A percentile compares a stretch with the other conserved stretches of the same genome.
Conservation (phyloP, 2,888 invertebrate species). For the Nomada fucata region DNA sequence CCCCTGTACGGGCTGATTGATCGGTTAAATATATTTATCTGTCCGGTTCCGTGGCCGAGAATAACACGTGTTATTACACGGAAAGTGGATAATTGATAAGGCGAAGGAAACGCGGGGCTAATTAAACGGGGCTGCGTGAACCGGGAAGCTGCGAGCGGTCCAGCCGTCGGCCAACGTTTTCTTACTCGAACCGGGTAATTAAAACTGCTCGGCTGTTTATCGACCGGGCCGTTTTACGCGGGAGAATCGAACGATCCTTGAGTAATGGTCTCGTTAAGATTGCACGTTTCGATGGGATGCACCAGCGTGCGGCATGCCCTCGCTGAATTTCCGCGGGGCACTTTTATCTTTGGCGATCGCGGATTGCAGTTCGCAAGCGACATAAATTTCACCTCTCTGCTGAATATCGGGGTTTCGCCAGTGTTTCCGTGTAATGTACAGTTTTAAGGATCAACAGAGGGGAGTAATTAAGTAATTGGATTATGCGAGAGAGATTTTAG, state of each 20-base stretch:
- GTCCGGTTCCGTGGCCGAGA: constrained; percentile 18
- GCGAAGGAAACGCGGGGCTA: constrained; percentile 36
- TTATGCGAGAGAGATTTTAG: too few species aligned
- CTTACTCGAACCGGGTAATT: constrained; percentile 30
- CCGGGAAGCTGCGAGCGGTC: constrained; percentile 32
- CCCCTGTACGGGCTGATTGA: constrained; percentile 27
- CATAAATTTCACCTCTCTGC: not conserved
- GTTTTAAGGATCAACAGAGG: too few species aligned
- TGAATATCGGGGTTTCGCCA: not conserved
- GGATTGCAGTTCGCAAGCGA: not conserved
- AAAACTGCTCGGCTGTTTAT: constrained; percentile 32
- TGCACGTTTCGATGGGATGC: constrained; percentile 16
- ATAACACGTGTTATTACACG: constrained; percentile 45
- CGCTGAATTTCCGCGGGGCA: constrained; percentile 1
- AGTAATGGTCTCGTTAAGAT: constrained; percentile 33
- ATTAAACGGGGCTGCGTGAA: constrained; percentile 45
- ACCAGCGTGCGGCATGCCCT: not conserved
- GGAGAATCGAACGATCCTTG: constrained; percentile 28
- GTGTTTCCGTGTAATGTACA: too few species aligned
- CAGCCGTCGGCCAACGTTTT: not conserved
- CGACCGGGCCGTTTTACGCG: constrained; percentile 33
- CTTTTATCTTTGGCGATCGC: not conserved
- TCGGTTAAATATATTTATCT: constrained; percentile 44
- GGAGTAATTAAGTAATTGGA: too few species aligned
- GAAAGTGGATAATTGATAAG: constrained; percentile 56